Evolutionary conservation across 2,888 invertebrate species (phyloP).

Genomic region (Melieria omissa): DNA sequence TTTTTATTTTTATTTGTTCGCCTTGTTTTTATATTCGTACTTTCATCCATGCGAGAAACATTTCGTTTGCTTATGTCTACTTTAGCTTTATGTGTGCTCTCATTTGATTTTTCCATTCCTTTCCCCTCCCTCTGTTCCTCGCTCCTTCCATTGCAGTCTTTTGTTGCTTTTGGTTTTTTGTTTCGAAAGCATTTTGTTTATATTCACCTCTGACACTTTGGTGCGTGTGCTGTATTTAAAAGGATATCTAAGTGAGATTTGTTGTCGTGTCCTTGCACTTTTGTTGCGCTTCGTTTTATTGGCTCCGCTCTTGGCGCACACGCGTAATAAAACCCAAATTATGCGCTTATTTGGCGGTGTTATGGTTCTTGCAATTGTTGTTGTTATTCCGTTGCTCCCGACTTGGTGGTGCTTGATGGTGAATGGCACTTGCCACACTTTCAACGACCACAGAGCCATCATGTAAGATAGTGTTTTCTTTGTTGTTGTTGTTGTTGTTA

Average conservation of each 20-base stretch:
- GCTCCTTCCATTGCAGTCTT: too few species aligned
- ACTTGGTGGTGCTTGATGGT: too few species aligned
- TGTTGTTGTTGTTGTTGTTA: too few species aligned
- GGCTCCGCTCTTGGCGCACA: not conserved
- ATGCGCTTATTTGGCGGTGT: constrained; percentile 30
- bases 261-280: not conserved
- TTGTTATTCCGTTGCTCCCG: too few species aligned
- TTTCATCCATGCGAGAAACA: not conserved
- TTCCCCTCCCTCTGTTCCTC: not conserved
- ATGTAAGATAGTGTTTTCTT: too few species aligned
- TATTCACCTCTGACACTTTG: not conserved
- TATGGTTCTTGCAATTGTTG: too few species aligned
- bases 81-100: not conserved
- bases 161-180: not conserved
- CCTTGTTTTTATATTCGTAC: not conserved
- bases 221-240: not conserved
- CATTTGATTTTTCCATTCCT: not conserved
- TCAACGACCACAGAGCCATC: too few species aligned
- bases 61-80: not conserved
- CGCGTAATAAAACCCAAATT: constrained; percentile 2
- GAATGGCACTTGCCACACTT: too few species aligned
- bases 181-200: not conserved
- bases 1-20: too few species aligned
- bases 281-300: not conserved
- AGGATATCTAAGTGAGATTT: not conserved